Base-by-base conservation (phyloP, 2,888 invertebrate species). In the Nebria brevicollis region DNA sequence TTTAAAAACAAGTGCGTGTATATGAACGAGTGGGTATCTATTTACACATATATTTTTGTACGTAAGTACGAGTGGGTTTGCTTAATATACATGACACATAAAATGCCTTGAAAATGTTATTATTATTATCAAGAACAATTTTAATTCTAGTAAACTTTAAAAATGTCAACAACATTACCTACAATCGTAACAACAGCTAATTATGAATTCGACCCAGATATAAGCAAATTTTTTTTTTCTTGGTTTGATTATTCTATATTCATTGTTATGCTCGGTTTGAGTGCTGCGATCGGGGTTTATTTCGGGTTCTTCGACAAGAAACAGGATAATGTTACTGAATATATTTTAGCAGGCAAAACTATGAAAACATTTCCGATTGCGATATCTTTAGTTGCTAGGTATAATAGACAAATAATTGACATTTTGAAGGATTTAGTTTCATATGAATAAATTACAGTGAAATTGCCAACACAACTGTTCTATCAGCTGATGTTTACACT, bases 291-390 rank as follows among this genome's bases (percentile, higher is more conserved):
- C 78, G 93, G 93, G 0, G 87, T 93, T 41, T 93, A 92, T 86
- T 93, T 92, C 85, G 93, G 92, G 15, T 91, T 90, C 84, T 91
- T 90, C 83, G 89, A 90, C 5, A 90, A 90, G 75, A 92, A 91
- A 83, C 92, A 92, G 85, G 91, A 92, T 82, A 93, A 93, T 0
- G 92, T 94, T 0, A 89, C 91, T 20, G 95, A 95, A 77, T 95
- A 95, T 87, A 88, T 95, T 68, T 91, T 94, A 87, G 95, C 94
- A 34, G 93, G 93, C 11, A 93, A 94, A 87, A 91, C 92, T 84
- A 94, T 95, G 94, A 92, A 92, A 5, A 91, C 93, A 13, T 90
- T 95, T 85, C 95, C 95, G 0, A 92, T 95, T 82, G 92, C 94
- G 0, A 91, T 95, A 88, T 95, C 94, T n/a, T 89, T 95, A 13